Percentiles rank a stretch among this genome's conserved stretches.
Conservation (phyloP, 92 coral and sea anemone species). For the Palythoa grandiflora region DNA sequence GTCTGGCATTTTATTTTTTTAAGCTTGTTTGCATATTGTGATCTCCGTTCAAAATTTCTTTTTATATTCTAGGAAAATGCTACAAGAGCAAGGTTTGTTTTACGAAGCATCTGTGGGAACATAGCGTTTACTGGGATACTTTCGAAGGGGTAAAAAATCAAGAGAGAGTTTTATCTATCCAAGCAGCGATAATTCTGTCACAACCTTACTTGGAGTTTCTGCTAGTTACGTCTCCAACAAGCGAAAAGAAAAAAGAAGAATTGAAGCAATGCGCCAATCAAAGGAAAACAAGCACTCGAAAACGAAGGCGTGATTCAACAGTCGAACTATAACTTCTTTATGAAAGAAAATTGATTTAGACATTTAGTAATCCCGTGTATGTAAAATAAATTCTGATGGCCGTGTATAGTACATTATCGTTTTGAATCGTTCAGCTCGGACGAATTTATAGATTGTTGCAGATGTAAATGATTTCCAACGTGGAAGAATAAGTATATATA, state of each 20-base stretch:
- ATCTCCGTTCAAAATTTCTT: conserved; percentile 28
- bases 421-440: conserved; percentile 48
- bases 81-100: conserved; percentile 99
- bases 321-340: conserved; percentile 80
- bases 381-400: conserved; percentile 54
- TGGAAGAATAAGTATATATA: conserved; percentile 51
- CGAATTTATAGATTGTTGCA: conserved; percentile 54
- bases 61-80: conserved; percentile 79
- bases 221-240: conserved; percentile 96
- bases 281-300: conserved; percentile 75
- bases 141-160: conserved; percentile 98
- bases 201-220: conserved; percentile 98
- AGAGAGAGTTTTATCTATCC: conserved; percentile 96
- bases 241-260: conserved; percentile 94
- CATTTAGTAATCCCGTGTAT: conserved; percentile 43
- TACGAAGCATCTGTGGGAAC: conserved; percentile 99
- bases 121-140: conserved; percentile 96
- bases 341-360: conserved; percentile 40
- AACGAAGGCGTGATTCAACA: conserved; percentile 87
- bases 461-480: conserved; percentile 74
- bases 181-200: conserved; percentile 98
- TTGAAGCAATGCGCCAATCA: conserved; percentile 65
- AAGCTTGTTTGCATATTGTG: conserved; percentile 33
- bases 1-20: not conserved
- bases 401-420: conserved; percentile 83